Evolutionary conservation across 2,797 vertebrate genomes (phyloP).

Genomic region (Lagorchestes hirsutus): DNA sequence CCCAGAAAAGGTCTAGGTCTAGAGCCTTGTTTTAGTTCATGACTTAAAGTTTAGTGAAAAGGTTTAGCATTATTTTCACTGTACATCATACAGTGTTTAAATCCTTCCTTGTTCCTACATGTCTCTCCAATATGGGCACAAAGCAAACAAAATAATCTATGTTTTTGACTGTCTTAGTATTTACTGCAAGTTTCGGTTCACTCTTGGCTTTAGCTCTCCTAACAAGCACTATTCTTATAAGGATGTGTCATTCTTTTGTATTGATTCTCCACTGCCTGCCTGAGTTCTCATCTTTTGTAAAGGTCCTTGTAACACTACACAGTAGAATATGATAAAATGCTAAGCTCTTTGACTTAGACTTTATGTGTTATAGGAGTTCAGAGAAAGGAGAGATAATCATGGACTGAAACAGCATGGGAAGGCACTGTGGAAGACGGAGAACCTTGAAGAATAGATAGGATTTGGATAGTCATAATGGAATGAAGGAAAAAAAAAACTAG

Average conservation of each 20-base stretch:
- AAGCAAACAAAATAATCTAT: background rate
- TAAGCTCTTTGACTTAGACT: too few relatives aligned
- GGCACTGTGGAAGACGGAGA: background rate
- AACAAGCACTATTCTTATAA: background rate
- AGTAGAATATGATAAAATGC: too few relatives aligned
- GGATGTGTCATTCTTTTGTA: background rate
- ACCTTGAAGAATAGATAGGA: background rate
- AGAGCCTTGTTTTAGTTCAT: background rate
- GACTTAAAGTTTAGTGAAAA: background rate
- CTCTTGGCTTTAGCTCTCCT: background rate
- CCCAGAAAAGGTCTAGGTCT: background rate
- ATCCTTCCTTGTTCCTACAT: background rate
- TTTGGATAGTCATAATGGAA: background rate
- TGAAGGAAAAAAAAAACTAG: background rate
- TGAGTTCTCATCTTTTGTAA: background rate
- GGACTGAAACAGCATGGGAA: background rate
- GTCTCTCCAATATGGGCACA: background rate
- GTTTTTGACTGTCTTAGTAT: background rate
- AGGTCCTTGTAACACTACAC: background rate
- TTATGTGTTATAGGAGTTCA: background rate
- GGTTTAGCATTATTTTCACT: background rate
- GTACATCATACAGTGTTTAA: background rate
- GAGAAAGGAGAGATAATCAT: background rate
- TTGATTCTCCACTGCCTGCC: background rate
- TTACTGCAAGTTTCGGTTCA: background rate